Evolutionary conservation across 2,113 vertebrate genomes (phyloP), one percentile per base, ranked within the genome.

Genomic region (Pavo muticus): DNA sequence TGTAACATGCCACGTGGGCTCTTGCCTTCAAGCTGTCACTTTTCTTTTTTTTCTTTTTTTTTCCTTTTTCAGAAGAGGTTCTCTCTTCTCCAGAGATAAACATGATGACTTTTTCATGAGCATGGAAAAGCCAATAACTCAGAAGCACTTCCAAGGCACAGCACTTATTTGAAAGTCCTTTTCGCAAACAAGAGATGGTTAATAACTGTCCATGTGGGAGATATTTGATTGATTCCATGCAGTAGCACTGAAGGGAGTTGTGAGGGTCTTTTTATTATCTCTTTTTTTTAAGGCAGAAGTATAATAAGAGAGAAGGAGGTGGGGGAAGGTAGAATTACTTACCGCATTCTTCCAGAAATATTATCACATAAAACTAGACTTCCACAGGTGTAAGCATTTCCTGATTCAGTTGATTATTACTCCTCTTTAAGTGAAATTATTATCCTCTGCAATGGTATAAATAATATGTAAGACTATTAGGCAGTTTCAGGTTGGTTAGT

Each of bases 391-490:
- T 63, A 71, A 56, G 15, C 76, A 6, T 96, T 97, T 97, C 92
- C 81, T 24, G 29, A 94, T 96, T 91, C 95, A 74, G 84, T 67
- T 88, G 95, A 77, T 1, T 9, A 23, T 71, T 84, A 94, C 78
- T 86, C 83, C 77, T 97, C 81, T 95, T 91, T 94, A 91, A 94
- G 61, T 71, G 83, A 96, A 97, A 96, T 94, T 94, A 96, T 95
- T 94, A 10, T 91, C 91, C 79, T 92, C 59, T 20, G 25, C 89
- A 42, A 3, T 2, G 5, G 84, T 45, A 86, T 84, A 97, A 97
- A 97, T 97, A 92, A 83, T 81, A 77, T 54, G 83, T 97, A 97
- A 95, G 93, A 39, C 42, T 93, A 94, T 97, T 88, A 95, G 91
- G 96, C 57, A 2, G 56, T 95, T 96, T 96, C 88, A 82, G 95